Evolutionary conservation across 2,888 invertebrate species (phyloP).

Genomic region (Oligia fasciuncula): DNA sequence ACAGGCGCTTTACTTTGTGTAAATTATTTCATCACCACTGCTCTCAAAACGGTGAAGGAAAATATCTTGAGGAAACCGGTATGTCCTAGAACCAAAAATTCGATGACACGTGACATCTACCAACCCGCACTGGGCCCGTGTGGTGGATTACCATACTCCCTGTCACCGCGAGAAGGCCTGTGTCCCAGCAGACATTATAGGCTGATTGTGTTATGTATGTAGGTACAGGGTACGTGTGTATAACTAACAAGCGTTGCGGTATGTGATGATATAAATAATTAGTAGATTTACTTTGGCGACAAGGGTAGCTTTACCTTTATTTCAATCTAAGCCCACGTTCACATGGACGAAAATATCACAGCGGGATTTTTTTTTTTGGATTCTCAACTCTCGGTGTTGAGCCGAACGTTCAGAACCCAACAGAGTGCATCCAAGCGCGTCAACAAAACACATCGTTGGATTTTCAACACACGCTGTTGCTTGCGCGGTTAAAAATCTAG

Average conservation of each 20-base stretch:
- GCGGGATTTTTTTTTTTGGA: background rate
- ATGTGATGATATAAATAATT: background rate
- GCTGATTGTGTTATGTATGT: too few relatives aligned
- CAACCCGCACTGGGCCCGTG: too few relatives aligned
- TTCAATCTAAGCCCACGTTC: background rate
- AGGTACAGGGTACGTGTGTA: background rate
- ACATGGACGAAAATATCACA: background rate
- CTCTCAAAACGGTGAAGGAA: too few relatives aligned
- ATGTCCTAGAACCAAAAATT: too few relatives aligned
- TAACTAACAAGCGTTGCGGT: background rate
- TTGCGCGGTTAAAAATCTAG: background rate
- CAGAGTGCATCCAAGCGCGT: background rate
- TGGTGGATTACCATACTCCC: too few relatives aligned
- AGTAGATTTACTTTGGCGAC: background rate
- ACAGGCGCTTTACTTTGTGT: too few relatives aligned
- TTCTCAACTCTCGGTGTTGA: background rate
- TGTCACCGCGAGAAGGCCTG: too few relatives aligned
- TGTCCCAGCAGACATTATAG: too few relatives aligned
- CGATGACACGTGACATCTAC: too few relatives aligned
- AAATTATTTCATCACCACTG: too few relatives aligned
- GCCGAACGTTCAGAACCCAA: background rate
- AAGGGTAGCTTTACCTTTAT: background rate
- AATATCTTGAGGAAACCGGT: too few relatives aligned
- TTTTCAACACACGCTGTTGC: background rate
- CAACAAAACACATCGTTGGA: background rate